A percentile compares a stretch with the other conserved stretches of the same genome.
These are phyloP conservation scores for Catagonus wagneri DNA, from an alignment of 2,113 vertebrate genomes.

Conservation along the genomic window DNA sequence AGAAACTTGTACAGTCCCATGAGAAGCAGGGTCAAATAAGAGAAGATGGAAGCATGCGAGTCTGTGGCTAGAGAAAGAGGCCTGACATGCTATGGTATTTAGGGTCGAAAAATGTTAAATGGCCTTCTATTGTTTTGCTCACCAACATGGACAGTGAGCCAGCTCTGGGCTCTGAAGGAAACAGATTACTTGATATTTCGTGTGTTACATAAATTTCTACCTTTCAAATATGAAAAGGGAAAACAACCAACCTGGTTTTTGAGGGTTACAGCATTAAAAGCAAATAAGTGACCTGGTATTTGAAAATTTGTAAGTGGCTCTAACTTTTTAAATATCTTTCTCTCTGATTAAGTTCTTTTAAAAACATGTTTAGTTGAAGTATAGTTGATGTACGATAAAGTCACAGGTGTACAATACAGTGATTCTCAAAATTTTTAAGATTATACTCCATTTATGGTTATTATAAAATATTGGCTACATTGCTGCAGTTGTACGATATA, in stretches of 20 bases:
- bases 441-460: neutral
- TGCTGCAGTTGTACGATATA: neutral
- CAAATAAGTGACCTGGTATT: neutral
- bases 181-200: neutral
- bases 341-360: neutral
- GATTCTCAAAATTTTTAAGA: neutral
- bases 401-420: neutral
- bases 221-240: constrained; percentile 29
- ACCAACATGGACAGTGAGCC: neutral
- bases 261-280: neutral
- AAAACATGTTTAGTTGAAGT: neutral
- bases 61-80: constrained; percentile 47
- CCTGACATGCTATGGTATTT: neutral
- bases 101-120: neutral
- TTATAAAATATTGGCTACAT: neutral
- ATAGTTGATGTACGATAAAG: neutral
- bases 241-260: constrained; percentile 29
- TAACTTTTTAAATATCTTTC: neutral
- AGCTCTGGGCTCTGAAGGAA: constrained; percentile 3
- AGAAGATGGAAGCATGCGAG: neutral
- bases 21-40: constrained; percentile 38
- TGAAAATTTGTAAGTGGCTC: constrained; percentile 34
- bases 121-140: neutral
- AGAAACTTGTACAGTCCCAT: constrained; percentile 3
- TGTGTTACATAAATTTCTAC: neutral